Percentiles rank a stretch among this genome's conserved stretches.
phyloP scores from a whole-genome alignment of 2,113 vertebrate genomes.

The Nipponia nippon region DNA sequence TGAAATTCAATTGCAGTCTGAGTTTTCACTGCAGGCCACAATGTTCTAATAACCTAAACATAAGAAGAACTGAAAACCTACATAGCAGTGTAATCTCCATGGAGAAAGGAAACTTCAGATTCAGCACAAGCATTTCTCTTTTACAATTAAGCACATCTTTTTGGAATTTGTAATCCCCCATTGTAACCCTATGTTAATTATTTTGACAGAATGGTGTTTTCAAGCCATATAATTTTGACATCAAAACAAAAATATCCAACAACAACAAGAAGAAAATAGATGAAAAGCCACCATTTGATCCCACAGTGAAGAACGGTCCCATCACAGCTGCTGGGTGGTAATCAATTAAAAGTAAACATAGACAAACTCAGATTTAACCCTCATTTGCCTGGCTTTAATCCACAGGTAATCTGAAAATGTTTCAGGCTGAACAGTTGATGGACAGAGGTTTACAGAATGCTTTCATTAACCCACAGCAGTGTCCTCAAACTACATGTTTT shows the following conservation, averaged over 20 bases:
- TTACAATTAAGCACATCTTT: slow-evolving; percentile 1
- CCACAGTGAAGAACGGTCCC: not conserved
- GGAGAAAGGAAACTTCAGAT: not conserved
- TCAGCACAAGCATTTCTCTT: not conserved
- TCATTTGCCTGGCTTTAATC: not conserved
- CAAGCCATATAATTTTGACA: not conserved
- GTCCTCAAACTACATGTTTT: not conserved
- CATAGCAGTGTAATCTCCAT: not conserved
- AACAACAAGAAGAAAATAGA: not conserved
- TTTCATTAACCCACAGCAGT: not conserved
- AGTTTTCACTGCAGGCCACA: slow-evolving; percentile 14
- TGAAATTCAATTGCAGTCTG: slow-evolving; percentile 8
- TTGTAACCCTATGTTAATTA: not conserved
- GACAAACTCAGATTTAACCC: not conserved
- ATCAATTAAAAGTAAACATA: not conserved
- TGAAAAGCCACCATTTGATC: not conserved
- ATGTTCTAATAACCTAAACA: not conserved
- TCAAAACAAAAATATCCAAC: not conserved
- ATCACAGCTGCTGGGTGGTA: not conserved
- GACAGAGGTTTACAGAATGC: not conserved
- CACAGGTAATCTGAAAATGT: not conserved
- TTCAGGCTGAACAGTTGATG: not conserved
- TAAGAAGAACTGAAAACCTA: not conserved
- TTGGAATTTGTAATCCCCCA: not conserved
- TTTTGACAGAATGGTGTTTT: not conserved